phyloP scores from a whole-genome alignment of 30 jellyfish, hydroid and myxozoan species.

The Aurelia aurita complex sp. Pacific region DNA sequence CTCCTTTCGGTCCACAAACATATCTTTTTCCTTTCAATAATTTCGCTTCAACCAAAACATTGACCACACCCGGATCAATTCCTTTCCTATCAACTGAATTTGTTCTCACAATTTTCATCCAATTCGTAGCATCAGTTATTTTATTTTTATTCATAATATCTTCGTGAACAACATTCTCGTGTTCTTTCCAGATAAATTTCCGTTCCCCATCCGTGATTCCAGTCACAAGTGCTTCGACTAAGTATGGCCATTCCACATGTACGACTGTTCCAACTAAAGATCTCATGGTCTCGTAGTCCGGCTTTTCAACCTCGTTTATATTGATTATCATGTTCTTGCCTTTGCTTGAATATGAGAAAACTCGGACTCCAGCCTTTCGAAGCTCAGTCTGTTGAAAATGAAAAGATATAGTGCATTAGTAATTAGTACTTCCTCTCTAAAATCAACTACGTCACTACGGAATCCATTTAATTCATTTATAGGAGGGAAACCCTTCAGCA shows the following conservation, averaged over 20 bases:
- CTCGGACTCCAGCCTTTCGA: slow-evolving; percentile 88
- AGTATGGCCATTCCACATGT: slow-evolving; percentile 96
- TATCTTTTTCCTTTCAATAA: slow-evolving; percentile 81
- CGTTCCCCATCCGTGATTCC: slow-evolving; percentile 56
- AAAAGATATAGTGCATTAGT: neutral
- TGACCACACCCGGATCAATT: slow-evolving; percentile 80
- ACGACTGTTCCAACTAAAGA: slow-evolving; percentile 68
- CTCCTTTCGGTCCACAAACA: slow-evolving; percentile 68
- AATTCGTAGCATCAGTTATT: slow-evolving; percentile 10
- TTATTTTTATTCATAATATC: slow-evolving; percentile 37
- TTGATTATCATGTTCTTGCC: slow-evolving; percentile 72
- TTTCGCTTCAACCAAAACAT: slow-evolving; percentile 85
- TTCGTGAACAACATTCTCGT: slow-evolving; percentile 24
- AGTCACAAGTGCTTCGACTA: slow-evolving; percentile 89
- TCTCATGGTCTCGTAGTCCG: slow-evolving; percentile 55
- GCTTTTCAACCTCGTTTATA: slow-evolving; percentile 19
- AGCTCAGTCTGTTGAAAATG: slow-evolving; percentile 43
- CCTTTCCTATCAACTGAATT: slow-evolving; percentile 63
- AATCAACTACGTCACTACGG: too few species aligned
- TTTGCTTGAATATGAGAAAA: slow-evolving; percentile 78
- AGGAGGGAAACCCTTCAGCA: too few species aligned
- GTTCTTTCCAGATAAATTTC: slow-evolving; percentile 32
- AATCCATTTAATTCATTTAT: too few species aligned
- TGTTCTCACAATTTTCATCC: slow-evolving; percentile 52
- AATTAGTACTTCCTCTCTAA: too few species aligned